These are phyloP conservation scores for Epicauta chinensis DNA, from an alignment of 1,140 invertebrate genomes.

Conservation along the genomic window DNA sequence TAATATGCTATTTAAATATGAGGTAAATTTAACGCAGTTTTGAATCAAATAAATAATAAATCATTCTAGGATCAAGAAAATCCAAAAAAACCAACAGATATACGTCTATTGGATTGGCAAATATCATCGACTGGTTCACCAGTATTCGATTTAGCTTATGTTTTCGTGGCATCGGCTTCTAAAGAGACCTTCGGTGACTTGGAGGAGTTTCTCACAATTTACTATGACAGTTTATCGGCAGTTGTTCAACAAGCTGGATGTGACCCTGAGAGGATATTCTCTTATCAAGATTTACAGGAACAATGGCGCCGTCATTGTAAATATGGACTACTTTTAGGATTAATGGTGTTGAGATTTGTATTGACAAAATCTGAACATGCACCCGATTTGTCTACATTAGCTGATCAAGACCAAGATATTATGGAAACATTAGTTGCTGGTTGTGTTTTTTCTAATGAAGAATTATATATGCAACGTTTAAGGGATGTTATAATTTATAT, in stretches of 20 bases:
- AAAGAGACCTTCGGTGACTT: slow-evolving; percentile 27
- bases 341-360: slow-evolving; percentile 4
- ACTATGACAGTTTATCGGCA: slow-evolving; percentile 20
- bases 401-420: neutral
- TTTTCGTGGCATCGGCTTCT: slow-evolving; percentile 48
- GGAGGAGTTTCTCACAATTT: slow-evolving; percentile 21
- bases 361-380: slow-evolving; percentile 1
- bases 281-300: slow-evolving; percentile 22
- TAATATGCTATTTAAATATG: slow-evolving; percentile 51
- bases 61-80: slow-evolving; percentile 6
- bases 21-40: slow-evolving; percentile 22
- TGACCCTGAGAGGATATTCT: slow-evolving; percentile 44
- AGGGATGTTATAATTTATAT: slow-evolving; percentile 4
- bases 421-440: neutral
- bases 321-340: slow-evolving; percentile 3
- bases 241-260: slow-evolving; percentile 32
- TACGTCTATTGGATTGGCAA: slow-evolving; percentile 51
- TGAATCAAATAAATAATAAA: neutral
- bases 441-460: neutral
- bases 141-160: slow-evolving; percentile 50
- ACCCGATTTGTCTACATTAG: slow-evolving; percentile 1
- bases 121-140: slow-evolving; percentile 48
- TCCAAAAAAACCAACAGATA: slow-evolving; percentile 25
- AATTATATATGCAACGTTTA: slow-evolving; percentile 2
- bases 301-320: slow-evolving; percentile 3